Conservation (phyloP, 2,113 vertebrate species). For the Oriolus oriolus region DNA sequence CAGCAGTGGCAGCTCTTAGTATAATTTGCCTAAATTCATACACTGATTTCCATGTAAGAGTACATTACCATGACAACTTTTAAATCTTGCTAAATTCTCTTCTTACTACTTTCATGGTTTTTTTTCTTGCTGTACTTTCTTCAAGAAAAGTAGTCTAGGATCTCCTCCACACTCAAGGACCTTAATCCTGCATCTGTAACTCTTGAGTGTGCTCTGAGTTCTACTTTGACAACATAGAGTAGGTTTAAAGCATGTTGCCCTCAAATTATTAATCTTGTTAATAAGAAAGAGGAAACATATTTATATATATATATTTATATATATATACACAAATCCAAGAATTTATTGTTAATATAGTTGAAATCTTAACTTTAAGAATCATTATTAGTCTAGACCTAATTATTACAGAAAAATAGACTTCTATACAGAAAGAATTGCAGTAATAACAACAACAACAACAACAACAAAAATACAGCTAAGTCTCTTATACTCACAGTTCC, state of each 20-base stretch:
- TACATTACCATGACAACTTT: constrained; percentile 24
- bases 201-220: not conserved
- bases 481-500: not conserved
- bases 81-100: not conserved
- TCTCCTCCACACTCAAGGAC: not conserved
- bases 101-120: not conserved
- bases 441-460: not conserved
- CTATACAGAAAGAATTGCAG: not conserved
- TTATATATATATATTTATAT: too few relatives aligned
- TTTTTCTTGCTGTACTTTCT: not conserved
- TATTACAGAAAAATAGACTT: not conserved
- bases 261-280: not conserved
- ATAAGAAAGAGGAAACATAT: not conserved
- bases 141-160: not conserved
- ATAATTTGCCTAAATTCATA: not conserved
- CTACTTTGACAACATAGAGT: not conserved
- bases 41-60: constrained; percentile 4
- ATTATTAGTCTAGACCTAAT: not conserved
- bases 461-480: not conserved
- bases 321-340: not conserved
- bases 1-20: not conserved
- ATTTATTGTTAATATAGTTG: not conserved
- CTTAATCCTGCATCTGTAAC: not conserved
- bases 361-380: not conserved
- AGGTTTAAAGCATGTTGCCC: not conserved